Percentiles rank a stretch among this genome's conserved stretches.
Conservation (phyloP, 2,113 vertebrate species). For the Petrocephalus zakoni region DNA sequence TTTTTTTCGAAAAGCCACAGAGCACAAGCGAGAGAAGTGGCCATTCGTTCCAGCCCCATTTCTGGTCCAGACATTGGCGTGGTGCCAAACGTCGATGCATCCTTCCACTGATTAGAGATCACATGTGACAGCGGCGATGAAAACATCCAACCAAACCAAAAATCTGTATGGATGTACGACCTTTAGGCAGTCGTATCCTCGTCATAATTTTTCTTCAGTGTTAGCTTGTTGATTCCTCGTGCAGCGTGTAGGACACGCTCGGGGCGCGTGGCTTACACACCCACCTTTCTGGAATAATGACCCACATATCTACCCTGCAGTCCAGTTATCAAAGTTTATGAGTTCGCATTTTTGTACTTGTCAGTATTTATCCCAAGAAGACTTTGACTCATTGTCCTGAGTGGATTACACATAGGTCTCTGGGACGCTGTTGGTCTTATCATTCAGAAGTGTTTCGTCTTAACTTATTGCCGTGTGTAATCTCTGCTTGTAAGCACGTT, state of each 20-base stretch:
- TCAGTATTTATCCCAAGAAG: not conserved
- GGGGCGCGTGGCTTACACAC: not conserved
- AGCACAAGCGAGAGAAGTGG: not conserved
- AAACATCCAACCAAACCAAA: not conserved
- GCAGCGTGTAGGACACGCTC: not conserved
- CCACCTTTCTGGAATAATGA: not conserved
- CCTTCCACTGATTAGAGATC: not conserved
- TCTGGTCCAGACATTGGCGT: not conserved
- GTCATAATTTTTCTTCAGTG: not conserved
- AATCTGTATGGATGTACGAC: not conserved
- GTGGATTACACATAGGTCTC: not conserved
- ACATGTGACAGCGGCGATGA: not conserved
- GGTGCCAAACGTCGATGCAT: not conserved
- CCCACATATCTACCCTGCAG: not conserved
- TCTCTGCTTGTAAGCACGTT: not conserved
- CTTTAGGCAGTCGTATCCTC: not conserved
- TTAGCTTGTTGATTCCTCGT: not conserved
- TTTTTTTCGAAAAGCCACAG: not conserved
- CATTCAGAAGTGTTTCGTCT: not conserved
- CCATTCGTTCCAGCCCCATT: not conserved
- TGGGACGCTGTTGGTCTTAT: not conserved
- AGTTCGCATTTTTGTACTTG: not conserved
- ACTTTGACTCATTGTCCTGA: not conserved
- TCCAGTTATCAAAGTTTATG: not conserved
- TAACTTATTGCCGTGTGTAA: slow-evolving; percentile 13